phyloP scores from a whole-genome alignment of 1,140 invertebrate genomes.

The Microplitis mediator region DNA sequence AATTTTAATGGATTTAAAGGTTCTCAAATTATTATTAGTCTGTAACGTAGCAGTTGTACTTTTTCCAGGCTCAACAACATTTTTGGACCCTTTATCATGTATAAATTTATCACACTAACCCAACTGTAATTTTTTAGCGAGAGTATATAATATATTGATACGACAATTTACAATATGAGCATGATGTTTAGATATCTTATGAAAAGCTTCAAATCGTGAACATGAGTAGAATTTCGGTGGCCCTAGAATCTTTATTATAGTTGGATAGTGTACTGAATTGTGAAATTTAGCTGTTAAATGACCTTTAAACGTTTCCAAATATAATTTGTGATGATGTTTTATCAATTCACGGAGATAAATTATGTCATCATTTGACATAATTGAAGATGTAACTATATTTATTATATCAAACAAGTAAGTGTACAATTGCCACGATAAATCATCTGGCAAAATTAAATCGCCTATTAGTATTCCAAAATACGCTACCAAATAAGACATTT shows the following conservation, averaged over 20 bases:
- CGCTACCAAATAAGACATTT: constrained; percentile 12
- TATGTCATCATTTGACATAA: constrained; percentile 6
- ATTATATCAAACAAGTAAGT: constrained; percentile 15
- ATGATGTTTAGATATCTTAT: constrained; percentile 18
- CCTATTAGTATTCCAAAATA: constrained; percentile 17
- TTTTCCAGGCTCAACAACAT: too few species aligned
- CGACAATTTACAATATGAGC: constrained; percentile 9
- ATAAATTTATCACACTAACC: neutral
- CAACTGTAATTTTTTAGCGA: neutral
- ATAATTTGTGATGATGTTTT: constrained; percentile 15
- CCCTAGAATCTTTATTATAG: constrained; percentile 7
- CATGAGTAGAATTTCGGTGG: constrained; percentile 14
- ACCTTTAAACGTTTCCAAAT: constrained; percentile 19
- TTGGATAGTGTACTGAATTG: constrained; percentile 16
- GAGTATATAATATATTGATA: constrained; percentile 9
- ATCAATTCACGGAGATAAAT: constrained; percentile 10
- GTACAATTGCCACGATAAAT: constrained; percentile 6
- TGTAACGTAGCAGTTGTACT: too few species aligned
- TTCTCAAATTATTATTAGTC: too few species aligned
- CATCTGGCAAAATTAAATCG: constrained; percentile 10
- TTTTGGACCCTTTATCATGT: too few species aligned
- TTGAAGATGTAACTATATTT: constrained; percentile 10
- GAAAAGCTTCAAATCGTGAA: constrained; percentile 13
- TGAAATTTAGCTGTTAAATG: constrained; percentile 15
- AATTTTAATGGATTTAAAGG: too few species aligned